These are phyloP conservation scores for Drosophila longiperda DNA, from an alignment of 2,888 invertebrate species.

Conservation along the genomic window DNA sequence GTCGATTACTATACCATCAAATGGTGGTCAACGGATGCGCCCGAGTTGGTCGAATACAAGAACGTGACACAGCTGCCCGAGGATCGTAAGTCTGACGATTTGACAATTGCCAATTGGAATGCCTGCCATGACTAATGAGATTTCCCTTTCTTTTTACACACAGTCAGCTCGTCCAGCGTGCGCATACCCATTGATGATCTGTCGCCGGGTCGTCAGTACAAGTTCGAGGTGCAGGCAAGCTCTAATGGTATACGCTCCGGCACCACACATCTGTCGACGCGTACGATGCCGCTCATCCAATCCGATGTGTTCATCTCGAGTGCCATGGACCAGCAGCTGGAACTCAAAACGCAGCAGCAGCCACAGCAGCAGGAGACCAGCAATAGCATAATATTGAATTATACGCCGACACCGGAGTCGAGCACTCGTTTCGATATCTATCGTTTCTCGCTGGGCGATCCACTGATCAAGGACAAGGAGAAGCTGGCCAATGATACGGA, in stretches of 20 bases:
- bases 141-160: background rate
- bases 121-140: background rate
- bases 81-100: conserved; percentile 64
- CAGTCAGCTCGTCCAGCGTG: conserved; percentile 85
- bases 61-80: conserved; percentile 86
- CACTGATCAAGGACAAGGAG: conserved; percentile 89
- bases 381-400: conserved; percentile 89
- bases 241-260: conserved; percentile 93
- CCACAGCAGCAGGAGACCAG: conserved; percentile 87
- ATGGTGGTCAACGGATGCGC: conserved; percentile 89
- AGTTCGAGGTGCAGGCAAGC: conserved; percentile 90
- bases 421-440: conserved; percentile 94
- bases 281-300: conserved; percentile 95
- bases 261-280: conserved; percentile 89
- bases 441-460: conserved; percentile 92
- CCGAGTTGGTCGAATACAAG: conserved; percentile 85
- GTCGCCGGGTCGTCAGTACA: conserved; percentile 92
- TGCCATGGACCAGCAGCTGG: conserved; percentile 87
- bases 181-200: conserved; percentile 90
- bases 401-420: conserved; percentile 92
- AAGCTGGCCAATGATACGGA: conserved; percentile 90
- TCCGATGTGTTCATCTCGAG: conserved; percentile 96
- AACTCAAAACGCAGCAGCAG: conserved; percentile 86
- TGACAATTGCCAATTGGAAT: background rate
- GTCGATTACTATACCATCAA: conserved; percentile 92